Evolutionary conservation across 2,797 vertebrate genomes (phyloP).

Genomic region (Phoxinus dragarum): DNA sequence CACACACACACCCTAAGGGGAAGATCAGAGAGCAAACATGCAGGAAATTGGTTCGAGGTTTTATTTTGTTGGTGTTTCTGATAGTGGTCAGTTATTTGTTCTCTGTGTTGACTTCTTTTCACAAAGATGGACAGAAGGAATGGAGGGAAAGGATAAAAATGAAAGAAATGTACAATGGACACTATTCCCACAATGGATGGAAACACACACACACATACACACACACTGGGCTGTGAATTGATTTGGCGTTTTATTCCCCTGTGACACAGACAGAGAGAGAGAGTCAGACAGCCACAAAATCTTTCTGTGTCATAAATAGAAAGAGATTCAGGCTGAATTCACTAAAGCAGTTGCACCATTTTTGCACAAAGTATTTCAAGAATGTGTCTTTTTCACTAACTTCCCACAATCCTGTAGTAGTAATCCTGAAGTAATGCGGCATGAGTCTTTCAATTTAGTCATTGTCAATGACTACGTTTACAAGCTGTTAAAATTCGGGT

Average conservation of each 20-base stretch:
- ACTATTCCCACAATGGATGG: not conserved
- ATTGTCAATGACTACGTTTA: no score
- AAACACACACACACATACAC: not conserved
- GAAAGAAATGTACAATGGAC: slow-evolving; percentile 24
- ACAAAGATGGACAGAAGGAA: slow-evolving; percentile 31
- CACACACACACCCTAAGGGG: not conserved
- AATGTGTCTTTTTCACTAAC: not conserved
- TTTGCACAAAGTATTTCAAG: slow-evolving; percentile 37
- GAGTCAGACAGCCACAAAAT: not conserved
- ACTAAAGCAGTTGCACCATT: slow-evolving; percentile 7
- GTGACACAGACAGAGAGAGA: not conserved
- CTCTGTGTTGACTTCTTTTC: slow-evolving; percentile 29
- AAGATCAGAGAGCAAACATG: slow-evolving; percentile 51
- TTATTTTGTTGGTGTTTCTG: slow-evolving; percentile 44
- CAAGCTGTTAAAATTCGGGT: no score
- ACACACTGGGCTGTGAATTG: slow-evolving; percentile 11
- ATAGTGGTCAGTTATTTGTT: slow-evolving; percentile 25
- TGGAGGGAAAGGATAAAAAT: slow-evolving; percentile 7
- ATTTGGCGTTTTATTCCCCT: slow-evolving; percentile 24
- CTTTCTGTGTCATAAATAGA: slow-evolving; percentile 29
- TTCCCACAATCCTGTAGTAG: not conserved
- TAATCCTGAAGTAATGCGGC: not conserved
- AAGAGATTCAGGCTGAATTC: slow-evolving; percentile 7
- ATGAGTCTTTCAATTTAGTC: not conserved
- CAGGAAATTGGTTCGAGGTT: slow-evolving; percentile 56